Conservation (phyloP, 2,888 invertebrate species). For the Drosophila buzzatii region DNA sequence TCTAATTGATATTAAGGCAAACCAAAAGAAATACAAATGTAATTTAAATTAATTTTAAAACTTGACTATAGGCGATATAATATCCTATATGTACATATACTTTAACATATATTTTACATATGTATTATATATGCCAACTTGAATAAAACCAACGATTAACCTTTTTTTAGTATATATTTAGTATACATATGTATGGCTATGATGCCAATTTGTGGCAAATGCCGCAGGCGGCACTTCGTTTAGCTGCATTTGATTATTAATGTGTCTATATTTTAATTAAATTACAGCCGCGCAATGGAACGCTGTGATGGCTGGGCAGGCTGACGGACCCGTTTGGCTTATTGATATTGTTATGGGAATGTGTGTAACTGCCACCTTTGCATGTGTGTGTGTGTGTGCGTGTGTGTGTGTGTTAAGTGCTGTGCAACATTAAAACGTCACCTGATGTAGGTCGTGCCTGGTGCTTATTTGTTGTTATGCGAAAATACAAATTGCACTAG, state of each 20-base stretch:
- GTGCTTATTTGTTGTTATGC: conserved; percentile 87
- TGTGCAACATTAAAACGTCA: conserved; percentile 73
- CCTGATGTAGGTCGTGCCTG: conserved; percentile 87
- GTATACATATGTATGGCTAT: neutral
- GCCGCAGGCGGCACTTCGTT: conserved; percentile 25
- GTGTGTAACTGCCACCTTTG: conserved; percentile 19
- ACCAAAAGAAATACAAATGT: conserved; percentile 26
- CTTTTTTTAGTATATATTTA: neutral
- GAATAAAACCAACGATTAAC: conserved; percentile 37
- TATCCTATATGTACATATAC: neutral
- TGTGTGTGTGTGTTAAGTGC: conserved; percentile 44
- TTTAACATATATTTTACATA: neutral
- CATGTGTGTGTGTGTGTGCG: conserved; percentile 8
- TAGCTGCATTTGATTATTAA: conserved; percentile 48
- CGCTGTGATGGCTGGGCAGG: conserved; percentile 48
- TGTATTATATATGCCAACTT: conserved; percentile 21
- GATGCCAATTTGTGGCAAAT: conserved; percentile 19
- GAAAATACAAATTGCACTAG: conserved; percentile 88
- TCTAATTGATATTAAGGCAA: conserved; percentile 11
- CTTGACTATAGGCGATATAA: conserved; percentile 7
- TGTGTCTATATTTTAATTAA: conserved; percentile 73
- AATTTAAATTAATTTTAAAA: conserved; percentile 35
- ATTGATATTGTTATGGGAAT: conserved; percentile 58
- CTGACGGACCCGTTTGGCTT: conserved; percentile 43
- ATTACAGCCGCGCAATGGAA: conserved; percentile 59